These are phyloP conservation scores for Agrochola lota DNA, from an alignment of 2,888 invertebrate species.

Conservation along the genomic window DNA sequence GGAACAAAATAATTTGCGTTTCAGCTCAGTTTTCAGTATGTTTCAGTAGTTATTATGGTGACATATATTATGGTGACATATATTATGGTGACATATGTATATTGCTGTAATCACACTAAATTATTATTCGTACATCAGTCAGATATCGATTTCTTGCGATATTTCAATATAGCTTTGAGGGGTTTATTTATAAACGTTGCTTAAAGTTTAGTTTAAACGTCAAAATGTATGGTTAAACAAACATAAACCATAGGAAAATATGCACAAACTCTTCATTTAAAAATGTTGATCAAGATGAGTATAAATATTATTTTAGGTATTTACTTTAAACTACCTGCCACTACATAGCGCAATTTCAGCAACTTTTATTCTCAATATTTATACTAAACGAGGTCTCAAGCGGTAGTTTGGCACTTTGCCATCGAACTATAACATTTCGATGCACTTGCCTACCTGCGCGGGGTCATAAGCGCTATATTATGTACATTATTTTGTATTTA, in stretches of 20 bases:
- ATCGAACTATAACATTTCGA: slow-evolving; percentile 31
- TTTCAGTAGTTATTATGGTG: background rate
- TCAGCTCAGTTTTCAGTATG: background rate
- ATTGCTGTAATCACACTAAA: background rate
- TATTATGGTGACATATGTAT: background rate
- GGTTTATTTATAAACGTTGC: background rate
- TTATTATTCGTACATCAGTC: slow-evolving; percentile 2
- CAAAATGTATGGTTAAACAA: background rate
- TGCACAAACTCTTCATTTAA: background rate
- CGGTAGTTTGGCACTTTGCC: slow-evolving; percentile 48
- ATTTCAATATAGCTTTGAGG: background rate
- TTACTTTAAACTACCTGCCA: background rate
- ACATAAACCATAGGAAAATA: background rate
- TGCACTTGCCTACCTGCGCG: slow-evolving; percentile 38
- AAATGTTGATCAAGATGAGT: background rate
- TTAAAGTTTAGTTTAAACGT: background rate
- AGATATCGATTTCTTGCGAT: background rate
- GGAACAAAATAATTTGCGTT: background rate
- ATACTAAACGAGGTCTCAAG: slow-evolving; percentile 27
- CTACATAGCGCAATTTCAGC: slow-evolving; percentile 19
- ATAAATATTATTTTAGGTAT: background rate
- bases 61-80: too few species aligned
- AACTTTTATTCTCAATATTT: slow-evolving; percentile 34
- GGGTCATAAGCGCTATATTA: slow-evolving; percentile 22
- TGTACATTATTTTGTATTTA: slow-evolving; percentile 31